These are phyloP conservation scores for Orthonyx spaldingii DNA, from an alignment of 2,113 vertebrate genomes.

Conservation along the genomic window DNA sequence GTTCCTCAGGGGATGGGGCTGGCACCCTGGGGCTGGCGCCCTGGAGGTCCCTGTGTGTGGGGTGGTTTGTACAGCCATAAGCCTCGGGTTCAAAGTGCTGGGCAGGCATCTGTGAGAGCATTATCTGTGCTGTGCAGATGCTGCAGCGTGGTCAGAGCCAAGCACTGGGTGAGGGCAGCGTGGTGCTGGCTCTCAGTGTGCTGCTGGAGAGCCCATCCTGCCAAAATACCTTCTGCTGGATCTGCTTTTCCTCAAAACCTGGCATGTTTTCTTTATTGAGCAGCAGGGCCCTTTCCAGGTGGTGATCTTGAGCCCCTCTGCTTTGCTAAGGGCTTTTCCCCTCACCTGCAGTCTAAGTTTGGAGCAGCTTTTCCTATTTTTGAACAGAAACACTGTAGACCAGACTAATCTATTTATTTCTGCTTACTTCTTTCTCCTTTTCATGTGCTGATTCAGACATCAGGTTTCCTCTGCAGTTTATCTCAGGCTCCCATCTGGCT, in stretches of 20 bases:
- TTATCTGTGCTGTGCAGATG: neutral
- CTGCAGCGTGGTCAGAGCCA: neutral
- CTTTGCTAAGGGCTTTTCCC: neutral
- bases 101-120: neutral
- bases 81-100: rapidly evolving
- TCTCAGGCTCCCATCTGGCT: neutral
- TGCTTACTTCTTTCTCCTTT: neutral
- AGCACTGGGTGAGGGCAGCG: rapidly evolving
- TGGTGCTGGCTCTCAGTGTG: neutral
- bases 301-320: neutral
- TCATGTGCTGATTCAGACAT: neutral
- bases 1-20: neutral
- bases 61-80: neutral
- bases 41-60: neutral
- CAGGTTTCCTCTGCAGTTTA: neutral
- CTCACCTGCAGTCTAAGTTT: neutral
- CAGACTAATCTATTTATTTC: neutral
- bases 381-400: neutral
- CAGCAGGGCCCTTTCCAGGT: neutral
- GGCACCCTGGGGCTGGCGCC: neutral
- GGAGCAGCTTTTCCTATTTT: neutral
- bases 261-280: neutral
- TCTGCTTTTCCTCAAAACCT: neutral
- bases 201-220: neutral
- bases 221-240: neutral